Evolutionary conservation across 2,888 invertebrate species (phyloP).

Genomic region (Scaptodrosophila latifasciaeformis): DNA sequence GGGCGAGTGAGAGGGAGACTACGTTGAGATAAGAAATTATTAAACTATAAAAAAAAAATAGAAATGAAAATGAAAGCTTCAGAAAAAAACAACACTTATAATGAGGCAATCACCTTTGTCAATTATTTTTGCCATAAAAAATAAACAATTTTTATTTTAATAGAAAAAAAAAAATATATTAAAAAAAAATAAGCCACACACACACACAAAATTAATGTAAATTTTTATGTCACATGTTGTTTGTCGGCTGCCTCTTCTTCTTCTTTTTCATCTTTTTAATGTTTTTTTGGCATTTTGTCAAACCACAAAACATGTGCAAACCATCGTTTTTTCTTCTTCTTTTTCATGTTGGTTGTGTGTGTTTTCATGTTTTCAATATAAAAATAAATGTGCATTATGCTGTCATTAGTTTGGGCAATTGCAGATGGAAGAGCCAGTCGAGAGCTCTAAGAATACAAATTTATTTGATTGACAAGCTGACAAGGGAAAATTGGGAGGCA

Average conservation of each 20-base stretch:
- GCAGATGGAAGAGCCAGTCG: slow-evolving; percentile 31
- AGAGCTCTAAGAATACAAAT: slow-evolving; percentile 5
- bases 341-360: slow-evolving; percentile 14
- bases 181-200: no score
- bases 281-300: slow-evolving; percentile 60
- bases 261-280: background rate
- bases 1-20: background rate
- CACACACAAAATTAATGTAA: no score
- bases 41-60: background rate
- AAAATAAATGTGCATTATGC: slow-evolving; percentile 46
- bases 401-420: slow-evolving; percentile 69
- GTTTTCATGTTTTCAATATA: slow-evolving; percentile 12
- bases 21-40: no score
- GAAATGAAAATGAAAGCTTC: background rate
- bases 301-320: slow-evolving; percentile 55
- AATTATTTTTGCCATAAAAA: no score
- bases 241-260: background rate
- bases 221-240: no score
- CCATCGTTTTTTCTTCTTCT: slow-evolving; percentile 44
- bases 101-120: no score
- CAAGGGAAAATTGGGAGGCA: slow-evolving; percentile 10
- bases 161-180: no score
- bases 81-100: no score
- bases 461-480: slow-evolving; percentile 37
- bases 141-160: no score